Base-by-base conservation (phyloP, 2,888 invertebrate genomes). In the Eucera pruinosa region DNA sequence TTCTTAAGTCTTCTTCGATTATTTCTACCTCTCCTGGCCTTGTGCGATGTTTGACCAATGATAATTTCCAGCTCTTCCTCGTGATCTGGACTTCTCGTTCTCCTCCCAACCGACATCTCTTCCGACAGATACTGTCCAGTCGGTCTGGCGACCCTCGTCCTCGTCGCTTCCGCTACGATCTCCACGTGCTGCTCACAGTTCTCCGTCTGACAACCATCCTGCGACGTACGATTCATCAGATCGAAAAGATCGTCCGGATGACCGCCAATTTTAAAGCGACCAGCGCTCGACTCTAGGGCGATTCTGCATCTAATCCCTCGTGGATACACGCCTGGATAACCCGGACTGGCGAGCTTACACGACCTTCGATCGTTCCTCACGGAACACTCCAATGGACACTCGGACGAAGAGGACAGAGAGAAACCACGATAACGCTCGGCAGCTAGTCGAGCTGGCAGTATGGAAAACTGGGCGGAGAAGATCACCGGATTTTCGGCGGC, bases 401-500 rank as follows among this genome's bases (percentile, higher is more conserved):
- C 89, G 43, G 84, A 75, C 5, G 83, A 74, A 0, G 82, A 75
- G 13, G 82, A 84, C 6, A 82, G 75, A 6, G 84, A 75, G 6
- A 82, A 86, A 15, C 86, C 87, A n/a, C 86, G 87, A 64, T 89
- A 86, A 9, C 89, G 84, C 43, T 90, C 89, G 52, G 78, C 72
- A 6, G 87, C 87, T 25, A 89, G 65, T 15, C 86, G 83, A 0
- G 84, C 80, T 3, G 89, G 89, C 13, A 90, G 76, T 18, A 90
- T 83, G 13, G 90, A 90, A 52, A 88, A 90, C 60, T 90, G 90
- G 0, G 90, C 90, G 27, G 89, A 89, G 80, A 90, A 90, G 47
- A 90, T 89, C 18, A 90, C 90, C 3, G 90, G 90, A 60, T 90
- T 89, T 36, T 87, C 87, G 2, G 88, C 89, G 18, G 90, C 90